Evolutionary conservation across 2,797 vertebrate genomes (phyloP).

Genomic region (Capromys pilorides): DNA sequence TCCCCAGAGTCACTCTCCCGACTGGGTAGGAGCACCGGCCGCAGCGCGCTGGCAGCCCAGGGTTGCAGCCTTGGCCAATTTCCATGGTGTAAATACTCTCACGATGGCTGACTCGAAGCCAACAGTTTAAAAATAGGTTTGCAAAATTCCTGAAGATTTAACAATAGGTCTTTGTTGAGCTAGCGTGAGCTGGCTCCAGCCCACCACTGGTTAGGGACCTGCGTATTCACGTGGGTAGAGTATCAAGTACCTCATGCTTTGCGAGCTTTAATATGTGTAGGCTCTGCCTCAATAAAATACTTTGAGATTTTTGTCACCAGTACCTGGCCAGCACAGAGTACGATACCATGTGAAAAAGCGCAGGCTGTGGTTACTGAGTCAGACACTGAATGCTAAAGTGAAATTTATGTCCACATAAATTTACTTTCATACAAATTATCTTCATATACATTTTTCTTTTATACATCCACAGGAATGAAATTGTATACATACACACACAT

Average conservation of each 20-base stretch:
- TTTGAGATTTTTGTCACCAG: neutral
- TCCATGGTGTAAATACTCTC: neutral
- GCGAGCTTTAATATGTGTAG: neutral
- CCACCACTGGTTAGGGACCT: neutral
- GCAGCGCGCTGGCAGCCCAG: neutral
- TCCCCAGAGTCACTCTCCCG: neutral
- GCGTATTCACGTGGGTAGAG: rapidly evolving
- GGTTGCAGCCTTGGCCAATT: neutral
- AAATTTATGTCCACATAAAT: conserved; percentile 14
- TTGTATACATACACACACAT: neutral
- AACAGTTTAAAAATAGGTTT: neutral
- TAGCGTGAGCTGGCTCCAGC: neutral
- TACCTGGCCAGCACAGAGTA: neutral
- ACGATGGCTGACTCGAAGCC: neutral
- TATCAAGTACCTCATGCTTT: neutral
- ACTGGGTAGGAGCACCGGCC: rapidly evolving
- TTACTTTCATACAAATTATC: neutral
- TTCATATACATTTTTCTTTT: neutral
- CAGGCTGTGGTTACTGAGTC: neutral
- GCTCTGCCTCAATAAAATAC: neutral
- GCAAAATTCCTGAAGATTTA: neutral
- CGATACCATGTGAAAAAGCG: neutral
- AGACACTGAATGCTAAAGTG: neutral
- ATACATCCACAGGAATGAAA: neutral
- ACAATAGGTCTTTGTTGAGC: neutral